phyloP scores from a whole-genome alignment of 2,113 vertebrate species.

The Forbesichthys papilliferus region DNA sequence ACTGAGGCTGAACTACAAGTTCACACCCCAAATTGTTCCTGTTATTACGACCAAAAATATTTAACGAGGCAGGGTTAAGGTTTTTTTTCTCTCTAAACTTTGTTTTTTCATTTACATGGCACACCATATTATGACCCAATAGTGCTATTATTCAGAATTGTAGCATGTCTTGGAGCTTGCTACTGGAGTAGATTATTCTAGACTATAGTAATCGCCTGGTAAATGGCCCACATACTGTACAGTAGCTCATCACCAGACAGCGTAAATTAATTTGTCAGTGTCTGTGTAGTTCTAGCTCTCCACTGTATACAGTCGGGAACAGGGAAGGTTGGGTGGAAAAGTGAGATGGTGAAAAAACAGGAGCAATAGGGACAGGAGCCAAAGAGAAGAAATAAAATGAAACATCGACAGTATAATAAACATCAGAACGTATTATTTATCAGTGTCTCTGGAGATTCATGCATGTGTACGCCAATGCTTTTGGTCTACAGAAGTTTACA shows the following conservation, averaged over 20 bases:
- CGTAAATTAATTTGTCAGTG: slow-evolving; percentile 47
- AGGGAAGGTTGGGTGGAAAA: neutral
- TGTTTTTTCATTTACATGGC: neutral
- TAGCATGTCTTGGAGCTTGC: neutral
- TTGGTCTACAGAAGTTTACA: neutral
- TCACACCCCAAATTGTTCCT: neutral
- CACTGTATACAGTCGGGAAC: neutral
- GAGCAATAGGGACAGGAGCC: neutral
- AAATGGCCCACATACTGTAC: slow-evolving; percentile 1
- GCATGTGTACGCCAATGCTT: neutral
- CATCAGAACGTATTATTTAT: too few relatives aligned
- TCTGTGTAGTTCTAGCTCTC: slow-evolving; percentile 15
- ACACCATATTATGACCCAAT: neutral
- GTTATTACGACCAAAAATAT: neutral
- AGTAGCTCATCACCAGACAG: slow-evolving; percentile 21
- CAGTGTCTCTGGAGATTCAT: too few relatives aligned
- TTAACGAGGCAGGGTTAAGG: neutral
- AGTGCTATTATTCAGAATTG: neutral
- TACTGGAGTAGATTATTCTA: slow-evolving; percentile 5
- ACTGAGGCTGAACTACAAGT: neutral
- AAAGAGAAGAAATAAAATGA: too few relatives aligned
- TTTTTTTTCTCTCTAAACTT: too few relatives aligned
- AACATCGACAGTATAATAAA: too few relatives aligned
- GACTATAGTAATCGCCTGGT: slow-evolving; percentile 4
- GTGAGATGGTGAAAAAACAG: neutral